phyloP scores from a whole-genome alignment of 2,888 invertebrate genomes.

The Lampropteryx suffumata region DNA sequence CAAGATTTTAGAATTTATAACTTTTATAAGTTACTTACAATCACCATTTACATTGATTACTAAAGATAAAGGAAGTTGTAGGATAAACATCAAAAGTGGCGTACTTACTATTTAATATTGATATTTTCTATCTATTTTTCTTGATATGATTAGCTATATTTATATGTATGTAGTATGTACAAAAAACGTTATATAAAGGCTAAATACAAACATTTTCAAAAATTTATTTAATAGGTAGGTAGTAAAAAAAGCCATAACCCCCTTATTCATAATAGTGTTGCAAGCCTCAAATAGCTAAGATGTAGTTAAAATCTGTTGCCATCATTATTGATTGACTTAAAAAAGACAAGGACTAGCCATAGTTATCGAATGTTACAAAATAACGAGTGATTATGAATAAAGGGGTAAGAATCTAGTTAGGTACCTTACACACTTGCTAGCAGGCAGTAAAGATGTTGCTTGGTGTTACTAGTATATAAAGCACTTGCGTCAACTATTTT shows the following conservation, averaged over 20 bases:
- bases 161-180: constrained; percentile 22
- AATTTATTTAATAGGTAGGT: too few species aligned
- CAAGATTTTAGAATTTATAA: too few species aligned
- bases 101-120: constrained; percentile 24
- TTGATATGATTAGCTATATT: constrained; percentile 37
- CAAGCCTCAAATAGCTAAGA: too few species aligned
- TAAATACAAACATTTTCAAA: constrained; percentile 35
- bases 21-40: constrained; percentile 21
- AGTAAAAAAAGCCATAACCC: too few species aligned
- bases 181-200: constrained; percentile 32
- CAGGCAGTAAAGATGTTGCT: constrained; percentile 24
- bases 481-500: constrained; percentile 20
- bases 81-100: constrained; percentile 25
- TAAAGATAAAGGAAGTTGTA: constrained; percentile 3
- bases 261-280: too few species aligned
- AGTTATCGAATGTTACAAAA: too few species aligned
- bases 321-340: too few species aligned
- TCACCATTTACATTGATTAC: constrained; percentile 28
- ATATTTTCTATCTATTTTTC: constrained; percentile 32
- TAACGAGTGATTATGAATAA: too few species aligned
- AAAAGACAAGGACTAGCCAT: too few species aligned
- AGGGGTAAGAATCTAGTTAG: constrained; percentile 19
- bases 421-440: constrained; percentile 24
- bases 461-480: constrained; percentile 30
- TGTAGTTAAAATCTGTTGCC: too few species aligned